These are phyloP conservation scores for Sorex araneus DNA, from an alignment of 2,113 vertebrate genomes.

Conservation along the genomic window DNA sequence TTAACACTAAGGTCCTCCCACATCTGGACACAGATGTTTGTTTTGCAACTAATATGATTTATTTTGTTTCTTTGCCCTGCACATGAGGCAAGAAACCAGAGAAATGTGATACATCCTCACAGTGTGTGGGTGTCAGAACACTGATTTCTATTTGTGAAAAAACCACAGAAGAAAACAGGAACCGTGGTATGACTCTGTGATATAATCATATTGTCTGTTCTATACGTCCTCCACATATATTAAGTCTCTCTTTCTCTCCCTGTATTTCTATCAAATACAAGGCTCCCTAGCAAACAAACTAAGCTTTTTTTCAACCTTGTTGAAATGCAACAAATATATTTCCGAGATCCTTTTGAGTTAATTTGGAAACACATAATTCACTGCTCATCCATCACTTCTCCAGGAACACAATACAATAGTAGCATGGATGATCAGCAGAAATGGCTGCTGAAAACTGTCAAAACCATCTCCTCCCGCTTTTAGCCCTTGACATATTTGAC, in stretches of 20 bases:
- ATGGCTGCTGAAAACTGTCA: conserved; percentile 78
- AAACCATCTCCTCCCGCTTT: conserved; percentile 69
- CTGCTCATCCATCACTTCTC: conserved; percentile 46
- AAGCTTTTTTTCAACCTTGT: conserved; percentile 57
- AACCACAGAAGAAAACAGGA: conserved; percentile 58
- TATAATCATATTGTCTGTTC: conserved; percentile 52
- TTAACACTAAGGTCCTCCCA: not conserved
- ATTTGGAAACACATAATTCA: conserved; percentile 72
- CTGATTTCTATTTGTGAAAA: conserved; percentile 60
- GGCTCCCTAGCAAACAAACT: not conserved
- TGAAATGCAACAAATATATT: conserved; percentile 67
- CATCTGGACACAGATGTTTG: not conserved
- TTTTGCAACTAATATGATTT: not conserved
- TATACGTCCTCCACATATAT: conserved; percentile 32
- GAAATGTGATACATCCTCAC: not conserved
- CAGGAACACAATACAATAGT: conserved; percentile 6
- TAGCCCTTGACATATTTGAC: conserved; percentile 79
- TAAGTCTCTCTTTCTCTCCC: not conserved
- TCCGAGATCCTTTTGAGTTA: conserved; percentile 61
- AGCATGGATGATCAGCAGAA: conserved; percentile 72
- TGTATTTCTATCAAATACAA: conserved; percentile 1
- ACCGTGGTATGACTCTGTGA: not conserved
- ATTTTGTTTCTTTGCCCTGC: not conserved
- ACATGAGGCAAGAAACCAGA: conserved; percentile 26
- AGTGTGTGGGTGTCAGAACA: not conserved